Evolutionary conservation across 2,113 vertebrate species (phyloP).

Genomic region (Lonchura striata): DNA sequence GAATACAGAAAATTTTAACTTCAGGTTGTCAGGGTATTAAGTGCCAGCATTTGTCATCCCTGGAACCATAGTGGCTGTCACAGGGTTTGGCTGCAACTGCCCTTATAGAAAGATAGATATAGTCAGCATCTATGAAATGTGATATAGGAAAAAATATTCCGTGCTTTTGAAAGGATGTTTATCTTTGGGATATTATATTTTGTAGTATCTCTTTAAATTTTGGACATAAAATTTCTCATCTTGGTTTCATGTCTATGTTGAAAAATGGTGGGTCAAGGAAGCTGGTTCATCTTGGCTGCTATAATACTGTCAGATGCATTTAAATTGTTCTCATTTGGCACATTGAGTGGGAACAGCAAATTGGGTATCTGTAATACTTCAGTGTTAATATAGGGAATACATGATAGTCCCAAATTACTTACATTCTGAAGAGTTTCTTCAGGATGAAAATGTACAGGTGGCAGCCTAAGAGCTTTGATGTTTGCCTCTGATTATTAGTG

Average conservation of each 20-base stretch:
- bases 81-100: background rate
- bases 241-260: background rate
- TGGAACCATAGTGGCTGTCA: background rate
- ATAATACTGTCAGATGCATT: background rate
- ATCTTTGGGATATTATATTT: background rate
- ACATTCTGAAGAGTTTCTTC: background rate
- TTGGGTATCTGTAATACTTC: background rate
- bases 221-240: background rate
- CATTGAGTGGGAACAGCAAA: background rate
- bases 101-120: background rate
- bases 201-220: background rate
- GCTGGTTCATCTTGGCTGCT: background rate
- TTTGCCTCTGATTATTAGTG: background rate
- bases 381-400: background rate
- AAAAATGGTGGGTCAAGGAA: background rate
- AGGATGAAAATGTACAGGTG: background rate
- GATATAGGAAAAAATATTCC: background rate
- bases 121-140: background rate
- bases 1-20: background rate
- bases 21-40: background rate
- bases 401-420: background rate
- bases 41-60: background rate
- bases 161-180: background rate
- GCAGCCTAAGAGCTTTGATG: background rate
- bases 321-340: background rate